Base-by-base conservation (phyloP, 2,113 vertebrate genomes). In the Sinocyclocheilus maitianheensis region DNA sequence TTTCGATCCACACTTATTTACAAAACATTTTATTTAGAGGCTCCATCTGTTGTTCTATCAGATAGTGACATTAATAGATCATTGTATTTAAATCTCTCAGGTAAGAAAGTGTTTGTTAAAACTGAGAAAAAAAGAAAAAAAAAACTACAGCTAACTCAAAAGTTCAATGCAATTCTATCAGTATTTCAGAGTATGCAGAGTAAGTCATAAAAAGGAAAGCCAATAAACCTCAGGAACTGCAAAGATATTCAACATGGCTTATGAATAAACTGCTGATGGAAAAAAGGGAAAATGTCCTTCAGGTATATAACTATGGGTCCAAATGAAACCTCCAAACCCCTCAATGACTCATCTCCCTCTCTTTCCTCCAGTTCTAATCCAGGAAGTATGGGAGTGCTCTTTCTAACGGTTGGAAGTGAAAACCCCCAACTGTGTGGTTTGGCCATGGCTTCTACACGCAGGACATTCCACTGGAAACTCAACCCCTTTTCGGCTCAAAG, bases 321-420 rank as follows among this genome's bases (percentile, higher is more conserved):
- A 65, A 11, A 77, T 81, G 53, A 81, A 77, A 30, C 60, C 51
- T 37, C 65, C 26, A 51, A 85, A 34, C 22, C 24, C 24, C 3
- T 72, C 26, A 4, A 12, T 86, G 80, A 86, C 30, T 78, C 83
- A 72, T 83, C 37, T 81, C 43, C 24, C 60, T 79, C 46, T 74
- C 55, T 79, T 75, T 43, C 20, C 26, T 67, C 30, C 69, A 51
- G 20, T 20, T 18, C 55, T 83, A n/a, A 43, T 77, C 78, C 16
- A 62, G 81, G 34, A 84, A 71, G 62, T 48, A 46, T 81, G 81
- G 74, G 37, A 63, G 67, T 40, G n/a, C 65, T 24, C 67, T 81
- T 76, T 53, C 24, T 10, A 67, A 30, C 63, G 24, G 77, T 62
- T 69, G 75, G 65, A 69, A 80, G 58, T 79, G 78, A 84, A 83